Evolutionary conservation across 1,140 invertebrate genomes (phyloP).

Genomic region (Rhopalosiphum padi): DNA sequence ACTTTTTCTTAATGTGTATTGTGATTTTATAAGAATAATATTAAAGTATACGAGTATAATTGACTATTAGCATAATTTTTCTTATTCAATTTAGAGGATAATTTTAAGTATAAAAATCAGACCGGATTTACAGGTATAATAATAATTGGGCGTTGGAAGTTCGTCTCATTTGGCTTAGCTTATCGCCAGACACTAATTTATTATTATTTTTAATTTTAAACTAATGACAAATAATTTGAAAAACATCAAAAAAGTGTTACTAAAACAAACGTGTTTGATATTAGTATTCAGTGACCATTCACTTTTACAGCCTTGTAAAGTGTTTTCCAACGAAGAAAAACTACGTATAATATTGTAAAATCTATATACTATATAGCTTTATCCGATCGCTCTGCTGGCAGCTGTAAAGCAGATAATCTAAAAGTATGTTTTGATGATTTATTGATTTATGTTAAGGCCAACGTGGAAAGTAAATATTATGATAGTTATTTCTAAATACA

Average conservation of each 20-base stretch:
- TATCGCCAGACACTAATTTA: neutral
- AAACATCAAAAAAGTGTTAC: neutral
- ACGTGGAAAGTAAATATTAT: neutral
- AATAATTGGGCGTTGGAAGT: neutral
- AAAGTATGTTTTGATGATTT: neutral
- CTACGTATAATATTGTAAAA: neutral
- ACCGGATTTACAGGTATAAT: neutral
- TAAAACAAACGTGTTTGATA: neutral
- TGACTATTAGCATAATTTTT: neutral
- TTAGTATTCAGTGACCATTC: neutral
- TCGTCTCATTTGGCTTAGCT: neutral
- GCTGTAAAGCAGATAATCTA: neutral
- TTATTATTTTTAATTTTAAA: neutral
- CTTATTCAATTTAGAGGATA: neutral
- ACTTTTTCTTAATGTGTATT: neutral
- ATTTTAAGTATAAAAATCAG: neutral
- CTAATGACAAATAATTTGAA: neutral
- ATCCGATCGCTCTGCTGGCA: neutral
- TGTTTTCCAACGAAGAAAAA: neutral
- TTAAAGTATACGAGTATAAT: neutral
- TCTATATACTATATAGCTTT: neutral
- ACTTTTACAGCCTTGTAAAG: neutral
- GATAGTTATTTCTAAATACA: neutral
- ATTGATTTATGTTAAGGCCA: slow-evolving; percentile 28
- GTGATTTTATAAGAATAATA: neutral